Evolutionary conservation across 2,113 vertebrate species (phyloP).

Genomic region (Urocolius indicus): DNA sequence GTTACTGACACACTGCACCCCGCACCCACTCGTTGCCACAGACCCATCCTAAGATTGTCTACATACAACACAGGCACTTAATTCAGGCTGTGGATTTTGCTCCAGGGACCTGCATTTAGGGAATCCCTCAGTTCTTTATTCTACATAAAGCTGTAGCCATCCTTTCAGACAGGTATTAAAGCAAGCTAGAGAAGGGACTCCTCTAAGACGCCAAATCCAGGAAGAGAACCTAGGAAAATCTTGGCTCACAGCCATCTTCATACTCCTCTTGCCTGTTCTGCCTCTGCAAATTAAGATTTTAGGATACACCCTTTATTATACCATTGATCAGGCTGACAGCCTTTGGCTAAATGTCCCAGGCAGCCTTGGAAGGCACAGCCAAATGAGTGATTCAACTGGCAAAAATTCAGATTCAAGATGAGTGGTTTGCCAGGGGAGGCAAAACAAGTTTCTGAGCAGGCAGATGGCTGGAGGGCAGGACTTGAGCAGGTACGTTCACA

Average conservation of each 20-base stretch:
- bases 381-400: constrained; percentile 44
- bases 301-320: constrained; percentile 49
- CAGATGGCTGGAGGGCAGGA: constrained; percentile 1
- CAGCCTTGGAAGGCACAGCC: constrained; percentile 38
- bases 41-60: neutral
- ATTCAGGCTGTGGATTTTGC: neutral
- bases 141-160: neutral
- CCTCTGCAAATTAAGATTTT: constrained; percentile 46
- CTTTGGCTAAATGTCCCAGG: constrained; percentile 38
- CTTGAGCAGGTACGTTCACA: neutral
- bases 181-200: neutral
- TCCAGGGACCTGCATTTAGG: neutral
- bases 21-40: neutral
- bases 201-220: neutral
- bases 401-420: constrained; percentile 37
- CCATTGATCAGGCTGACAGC: constrained; percentile 30
- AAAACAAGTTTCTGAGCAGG: constrained; percentile 29
- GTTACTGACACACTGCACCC: neutral
- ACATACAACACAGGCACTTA: neutral
- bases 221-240: neutral
- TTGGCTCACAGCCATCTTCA: neutral
- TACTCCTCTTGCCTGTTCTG: constrained; percentile 19
- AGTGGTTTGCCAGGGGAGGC: constrained; percentile 8
- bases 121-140: neutral
- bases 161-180: neutral